Percentiles rank a stretch among this genome's conserved stretches.
Conservation (phyloP, 2,113 vertebrate species). For the Zapus hudsonius region DNA sequence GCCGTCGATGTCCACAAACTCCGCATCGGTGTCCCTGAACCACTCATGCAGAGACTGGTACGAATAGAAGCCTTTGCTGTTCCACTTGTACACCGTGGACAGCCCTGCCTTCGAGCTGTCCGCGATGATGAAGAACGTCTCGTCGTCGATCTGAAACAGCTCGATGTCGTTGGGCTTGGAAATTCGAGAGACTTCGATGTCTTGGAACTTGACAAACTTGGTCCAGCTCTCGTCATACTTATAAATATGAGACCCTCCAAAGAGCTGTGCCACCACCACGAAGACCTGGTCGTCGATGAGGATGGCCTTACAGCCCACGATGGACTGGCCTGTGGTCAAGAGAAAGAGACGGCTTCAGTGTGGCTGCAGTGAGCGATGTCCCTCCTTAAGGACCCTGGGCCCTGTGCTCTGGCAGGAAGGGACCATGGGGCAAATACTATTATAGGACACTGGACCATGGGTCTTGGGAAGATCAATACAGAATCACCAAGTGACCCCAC, state of each 20-base stretch:
- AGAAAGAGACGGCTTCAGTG: constrained; percentile 67
- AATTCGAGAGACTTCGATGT: constrained; percentile 97
- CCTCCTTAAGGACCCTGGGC: fast-evolving
- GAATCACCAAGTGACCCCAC: background rate
- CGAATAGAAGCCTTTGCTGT: constrained; percentile 97
- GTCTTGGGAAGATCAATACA: background rate
- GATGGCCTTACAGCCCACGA: constrained; percentile 97
- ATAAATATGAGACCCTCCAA: constrained; percentile 98
- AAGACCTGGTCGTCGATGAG: constrained; percentile 97
- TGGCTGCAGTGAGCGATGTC: background rate
- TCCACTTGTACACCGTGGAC: constrained; percentile 98
- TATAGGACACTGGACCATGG: background rate
- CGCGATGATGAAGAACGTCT: constrained; percentile 96
- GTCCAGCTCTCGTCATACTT: constrained; percentile 97
- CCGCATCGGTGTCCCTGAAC: constrained; percentile 97
- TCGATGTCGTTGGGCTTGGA: constrained; percentile 99
- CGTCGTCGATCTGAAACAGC: constrained; percentile 93
- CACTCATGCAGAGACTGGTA: constrained; percentile 98
- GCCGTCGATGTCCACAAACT: constrained; percentile 94
- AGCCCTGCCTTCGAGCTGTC: constrained; percentile 98
- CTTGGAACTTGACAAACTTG: constrained; percentile 98
- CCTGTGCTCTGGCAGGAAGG: background rate
- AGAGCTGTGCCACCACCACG: constrained; percentile 98
- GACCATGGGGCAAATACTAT: fast-evolving
- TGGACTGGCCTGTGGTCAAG: constrained; percentile 93